A percentile compares a stretch with the other conserved stretches of the same genome.
Evolutionary conservation across 2,113 vertebrate species (phyloP).

Genomic region (Pantherophis guttatus): DNA sequence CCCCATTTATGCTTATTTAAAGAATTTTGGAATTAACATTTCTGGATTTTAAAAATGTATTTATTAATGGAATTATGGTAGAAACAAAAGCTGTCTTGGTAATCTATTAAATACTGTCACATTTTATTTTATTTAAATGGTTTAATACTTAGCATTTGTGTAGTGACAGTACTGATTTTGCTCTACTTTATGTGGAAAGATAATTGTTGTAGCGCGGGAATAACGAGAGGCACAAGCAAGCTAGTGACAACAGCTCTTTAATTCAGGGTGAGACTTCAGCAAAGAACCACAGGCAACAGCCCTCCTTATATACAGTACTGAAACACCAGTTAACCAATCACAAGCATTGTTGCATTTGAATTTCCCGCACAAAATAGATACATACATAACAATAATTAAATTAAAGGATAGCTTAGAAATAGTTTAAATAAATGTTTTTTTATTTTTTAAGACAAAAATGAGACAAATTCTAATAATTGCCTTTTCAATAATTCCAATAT

Average conservation of each 20-base stretch:
- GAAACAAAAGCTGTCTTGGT: not conserved
- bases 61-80: not conserved
- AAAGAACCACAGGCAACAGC: too few species aligned
- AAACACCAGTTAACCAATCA: too few species aligned
- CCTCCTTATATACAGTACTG: too few species aligned
- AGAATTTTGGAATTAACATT: not conserved
- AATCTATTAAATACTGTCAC: not conserved
- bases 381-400: not conserved
- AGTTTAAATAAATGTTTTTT: not conserved
- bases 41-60: not conserved
- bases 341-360: too few species aligned
- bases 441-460: not conserved
- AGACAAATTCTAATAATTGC: not conserved
- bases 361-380: too few species aligned
- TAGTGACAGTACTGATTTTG: not conserved
- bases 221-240: too few species aligned
- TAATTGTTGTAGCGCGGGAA: not conserved
- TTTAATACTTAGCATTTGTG: not conserved
- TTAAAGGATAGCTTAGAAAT: not conserved
- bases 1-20: not conserved
- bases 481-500: not conserved
- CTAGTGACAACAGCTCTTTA: too few species aligned
- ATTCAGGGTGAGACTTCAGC: too few species aligned
- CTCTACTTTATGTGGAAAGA: not conserved
- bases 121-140: not conserved